Percentiles rank a stretch among this genome's conserved stretches.
Conservation (phyloP, 2,113 vertebrate genomes). For the Tricholaema leucomelas region DNA sequence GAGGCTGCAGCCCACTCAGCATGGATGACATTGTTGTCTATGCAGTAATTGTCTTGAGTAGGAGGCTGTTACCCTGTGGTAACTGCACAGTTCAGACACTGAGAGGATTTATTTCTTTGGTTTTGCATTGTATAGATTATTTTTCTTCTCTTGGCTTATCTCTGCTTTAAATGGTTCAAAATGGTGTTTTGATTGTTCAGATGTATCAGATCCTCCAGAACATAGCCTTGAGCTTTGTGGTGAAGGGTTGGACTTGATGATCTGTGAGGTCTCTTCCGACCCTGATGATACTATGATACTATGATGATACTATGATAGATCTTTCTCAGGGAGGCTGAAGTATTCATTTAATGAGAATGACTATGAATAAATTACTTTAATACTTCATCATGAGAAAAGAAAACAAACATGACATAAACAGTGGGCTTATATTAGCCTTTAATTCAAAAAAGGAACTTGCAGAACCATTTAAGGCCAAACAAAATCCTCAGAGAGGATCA, state of each 20-base stretch:
- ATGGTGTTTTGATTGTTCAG: constrained; percentile 64
- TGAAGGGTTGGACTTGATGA: too few relatives aligned
- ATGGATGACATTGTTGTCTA: constrained; percentile 27
- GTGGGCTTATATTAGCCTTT: constrained; percentile 19
- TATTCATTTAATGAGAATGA: constrained; percentile 8
- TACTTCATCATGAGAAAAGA: constrained; percentile 23
- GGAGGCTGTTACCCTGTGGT: neutral
- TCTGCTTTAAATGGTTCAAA: constrained; percentile 35
- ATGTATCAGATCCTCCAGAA: constrained; percentile 39
- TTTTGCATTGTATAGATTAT: neutral
- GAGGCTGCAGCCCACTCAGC: constrained; percentile 5
- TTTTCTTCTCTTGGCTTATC: constrained; percentile 34
- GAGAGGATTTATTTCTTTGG: neutral
- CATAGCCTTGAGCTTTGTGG: too few relatives aligned
- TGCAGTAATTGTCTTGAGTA: neutral
- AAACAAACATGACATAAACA: constrained; percentile 47
- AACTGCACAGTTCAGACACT: neutral
- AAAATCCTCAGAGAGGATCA: constrained; percentile 43
- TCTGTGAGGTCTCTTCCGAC: too few relatives aligned
- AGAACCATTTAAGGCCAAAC: constrained; percentile 59
- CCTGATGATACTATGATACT: too few relatives aligned
- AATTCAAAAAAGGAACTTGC: constrained; percentile 38
- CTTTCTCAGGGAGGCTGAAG: neutral
- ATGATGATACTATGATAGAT: too few relatives aligned
- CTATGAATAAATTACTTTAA: constrained; percentile 23